phyloP scores from a whole-genome alignment of 2,113 vertebrate genomes.

The Myotis yumanensis region DNA sequence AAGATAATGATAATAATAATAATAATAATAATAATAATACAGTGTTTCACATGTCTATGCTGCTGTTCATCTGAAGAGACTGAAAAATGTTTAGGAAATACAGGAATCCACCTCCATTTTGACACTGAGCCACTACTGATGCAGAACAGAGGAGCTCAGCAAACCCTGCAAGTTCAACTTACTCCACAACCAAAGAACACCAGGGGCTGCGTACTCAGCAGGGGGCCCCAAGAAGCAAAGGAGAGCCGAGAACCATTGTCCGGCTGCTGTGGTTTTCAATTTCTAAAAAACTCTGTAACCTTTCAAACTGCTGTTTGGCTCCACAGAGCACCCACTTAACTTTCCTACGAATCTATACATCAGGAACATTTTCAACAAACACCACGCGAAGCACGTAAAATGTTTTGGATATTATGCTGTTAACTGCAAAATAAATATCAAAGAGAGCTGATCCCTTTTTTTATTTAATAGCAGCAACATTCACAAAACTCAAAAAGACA shows the following conservation, averaged over 20 bases:
- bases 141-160: not conserved
- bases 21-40: not conserved
- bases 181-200: constrained; percentile 30
- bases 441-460: not conserved
- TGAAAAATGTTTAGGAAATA: not conserved
- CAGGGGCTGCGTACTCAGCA: not conserved
- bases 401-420: not conserved
- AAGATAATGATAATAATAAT: not conserved
- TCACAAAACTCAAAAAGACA: constrained; percentile 52
- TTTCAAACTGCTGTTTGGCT: not conserved
- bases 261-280: not conserved
- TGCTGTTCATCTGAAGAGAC: constrained; percentile 17
- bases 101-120: not conserved
- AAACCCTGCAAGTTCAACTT: not conserved
- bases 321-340: not conserved
- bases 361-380: not conserved
- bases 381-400: not conserved
- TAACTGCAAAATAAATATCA: not conserved
- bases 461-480: constrained; percentile 37
- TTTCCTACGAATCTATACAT: not conserved
- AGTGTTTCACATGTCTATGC: not conserved
- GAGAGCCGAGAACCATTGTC: not conserved
- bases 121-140: not conserved
- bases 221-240: not conserved
- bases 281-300: not conserved